These are phyloP conservation scores for Sitta carolinensis DNA, from an alignment of 2,797 vertebrate genomes.

Conservation along the genomic window DNA sequence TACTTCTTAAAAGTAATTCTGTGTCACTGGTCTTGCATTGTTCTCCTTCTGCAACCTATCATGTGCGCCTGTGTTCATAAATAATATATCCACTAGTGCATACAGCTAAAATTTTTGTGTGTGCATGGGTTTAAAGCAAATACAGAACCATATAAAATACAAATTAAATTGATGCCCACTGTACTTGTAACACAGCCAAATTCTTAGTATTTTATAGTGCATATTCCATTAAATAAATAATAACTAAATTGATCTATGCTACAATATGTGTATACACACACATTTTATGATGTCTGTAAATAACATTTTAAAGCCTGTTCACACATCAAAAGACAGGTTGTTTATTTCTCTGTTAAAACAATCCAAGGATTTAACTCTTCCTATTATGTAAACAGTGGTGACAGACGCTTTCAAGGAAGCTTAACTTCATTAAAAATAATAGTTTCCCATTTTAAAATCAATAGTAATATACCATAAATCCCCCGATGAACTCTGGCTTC, in stretches of 20 bases:
- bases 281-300: slow-evolving; percentile 35
- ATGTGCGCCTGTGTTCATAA: not conserved
- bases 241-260: slow-evolving; percentile 35
- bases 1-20: not conserved
- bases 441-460: slow-evolving; percentile 31
- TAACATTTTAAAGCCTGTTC: slow-evolving; percentile 57
- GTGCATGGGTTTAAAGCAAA: slow-evolving; percentile 7
- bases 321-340: slow-evolving; percentile 41
- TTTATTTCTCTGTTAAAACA: slow-evolving; percentile 64
- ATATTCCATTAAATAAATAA: slow-evolving; percentile 43
- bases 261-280: slow-evolving; percentile 18
- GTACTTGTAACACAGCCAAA: slow-evolving; percentile 16
- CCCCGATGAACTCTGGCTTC: slow-evolving; percentile 40
- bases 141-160: not conserved
- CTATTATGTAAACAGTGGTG: slow-evolving; percentile 58
- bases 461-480: slow-evolving; percentile 20
- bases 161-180: slow-evolving; percentile 7
- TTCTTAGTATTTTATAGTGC: slow-evolving; percentile 50
- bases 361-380: slow-evolving; percentile 42
- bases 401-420: slow-evolving; percentile 24
- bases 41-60: not conserved
- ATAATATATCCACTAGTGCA: slow-evolving; percentile 3
- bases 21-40: not conserved
- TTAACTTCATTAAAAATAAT: slow-evolving; percentile 38
- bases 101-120: not conserved